Conservation (phyloP, 2,113 vertebrate genomes). For the Brachionichthys hirsutus region DNA sequence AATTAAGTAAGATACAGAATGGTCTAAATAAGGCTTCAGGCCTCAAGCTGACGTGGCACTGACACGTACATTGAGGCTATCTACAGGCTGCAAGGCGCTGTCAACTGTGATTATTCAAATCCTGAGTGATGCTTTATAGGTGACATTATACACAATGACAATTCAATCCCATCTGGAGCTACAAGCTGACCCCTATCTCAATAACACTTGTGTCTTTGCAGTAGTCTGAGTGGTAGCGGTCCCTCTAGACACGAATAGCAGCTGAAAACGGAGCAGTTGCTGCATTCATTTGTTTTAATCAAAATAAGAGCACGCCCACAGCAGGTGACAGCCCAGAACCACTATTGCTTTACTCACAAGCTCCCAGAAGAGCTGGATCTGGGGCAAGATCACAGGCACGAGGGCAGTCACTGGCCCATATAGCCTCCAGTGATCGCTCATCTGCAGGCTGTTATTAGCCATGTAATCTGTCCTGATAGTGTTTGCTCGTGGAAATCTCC, state of each 20-base stretch:
- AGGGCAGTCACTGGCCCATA: conserved; percentile 47
- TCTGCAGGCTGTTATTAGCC: conserved; percentile 68
- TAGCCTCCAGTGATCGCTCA: conserved; percentile 61
- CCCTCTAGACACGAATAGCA: conserved; percentile 48
- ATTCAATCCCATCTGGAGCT: conserved; percentile 67
- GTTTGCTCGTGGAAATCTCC: conserved; percentile 63
- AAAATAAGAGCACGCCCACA: conserved; percentile 56
- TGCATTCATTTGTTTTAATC: conserved; percentile 70
- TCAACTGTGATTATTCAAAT: conserved; percentile 72
- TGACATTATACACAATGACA: conserved; percentile 76
- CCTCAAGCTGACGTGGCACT: conserved; percentile 6
- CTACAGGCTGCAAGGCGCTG: conserved; percentile 57
- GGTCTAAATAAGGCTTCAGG: conserved; percentile 36
- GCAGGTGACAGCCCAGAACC: conserved; percentile 50
- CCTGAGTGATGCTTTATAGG: conserved; percentile 62
- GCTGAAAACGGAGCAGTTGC: conserved; percentile 63
- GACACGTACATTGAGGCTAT: conserved; percentile 54
- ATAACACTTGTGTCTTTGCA: conserved; percentile 55
- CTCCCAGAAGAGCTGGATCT: conserved; percentile 58
- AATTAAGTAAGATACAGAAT: conserved; percentile 37
- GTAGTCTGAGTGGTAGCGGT: conserved; percentile 53
- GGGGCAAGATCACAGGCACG: conserved; percentile 56
- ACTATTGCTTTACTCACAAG: conserved; percentile 40
- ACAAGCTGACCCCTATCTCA: conserved; percentile 54
- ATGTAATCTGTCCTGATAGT: conserved; percentile 71